phyloP scores from a whole-genome alignment of 2,797 vertebrate species.

The Urocyon cinereoargenteus region DNA sequence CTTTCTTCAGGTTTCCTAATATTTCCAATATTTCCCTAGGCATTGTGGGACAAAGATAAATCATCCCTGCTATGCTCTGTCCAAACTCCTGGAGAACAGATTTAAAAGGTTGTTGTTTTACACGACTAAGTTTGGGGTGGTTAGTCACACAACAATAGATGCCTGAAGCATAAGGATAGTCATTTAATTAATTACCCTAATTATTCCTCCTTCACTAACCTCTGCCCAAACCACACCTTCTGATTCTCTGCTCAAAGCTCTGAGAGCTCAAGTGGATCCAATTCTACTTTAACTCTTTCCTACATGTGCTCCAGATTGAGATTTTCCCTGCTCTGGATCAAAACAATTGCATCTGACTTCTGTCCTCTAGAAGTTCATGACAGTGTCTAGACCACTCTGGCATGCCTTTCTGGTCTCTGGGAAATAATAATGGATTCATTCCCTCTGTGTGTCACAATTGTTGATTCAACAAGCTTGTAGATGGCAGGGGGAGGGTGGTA shows the following conservation, averaged over 20 bases:
- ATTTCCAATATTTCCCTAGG: not conserved
- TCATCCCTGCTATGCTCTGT: not conserved
- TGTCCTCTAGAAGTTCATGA: not conserved
- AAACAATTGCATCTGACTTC: not conserved
- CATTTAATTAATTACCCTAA: not conserved
- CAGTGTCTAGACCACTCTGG: not conserved
- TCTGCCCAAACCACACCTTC: not conserved
- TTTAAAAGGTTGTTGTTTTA: not conserved
- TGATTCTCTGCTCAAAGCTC: not conserved
- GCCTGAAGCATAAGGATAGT: not conserved
- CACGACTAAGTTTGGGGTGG: not conserved
- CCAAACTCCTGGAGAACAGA: not conserved
- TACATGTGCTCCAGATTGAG: not conserved
- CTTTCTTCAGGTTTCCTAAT: not conserved
- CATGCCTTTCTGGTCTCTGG: not conserved
- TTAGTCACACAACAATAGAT: not conserved
- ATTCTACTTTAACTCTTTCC: not conserved
- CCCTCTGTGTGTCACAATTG: not conserved
- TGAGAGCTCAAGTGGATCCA: not conserved
- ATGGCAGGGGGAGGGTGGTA: not conserved
- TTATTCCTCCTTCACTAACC: not conserved
- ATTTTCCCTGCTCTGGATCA: not conserved
- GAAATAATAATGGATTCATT: not conserved
- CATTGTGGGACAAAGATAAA: not conserved
- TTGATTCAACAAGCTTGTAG: not conserved